phyloP scores from a whole-genome alignment of 2,113 vertebrate genomes.

The Gymnarchus niloticus region DNA sequence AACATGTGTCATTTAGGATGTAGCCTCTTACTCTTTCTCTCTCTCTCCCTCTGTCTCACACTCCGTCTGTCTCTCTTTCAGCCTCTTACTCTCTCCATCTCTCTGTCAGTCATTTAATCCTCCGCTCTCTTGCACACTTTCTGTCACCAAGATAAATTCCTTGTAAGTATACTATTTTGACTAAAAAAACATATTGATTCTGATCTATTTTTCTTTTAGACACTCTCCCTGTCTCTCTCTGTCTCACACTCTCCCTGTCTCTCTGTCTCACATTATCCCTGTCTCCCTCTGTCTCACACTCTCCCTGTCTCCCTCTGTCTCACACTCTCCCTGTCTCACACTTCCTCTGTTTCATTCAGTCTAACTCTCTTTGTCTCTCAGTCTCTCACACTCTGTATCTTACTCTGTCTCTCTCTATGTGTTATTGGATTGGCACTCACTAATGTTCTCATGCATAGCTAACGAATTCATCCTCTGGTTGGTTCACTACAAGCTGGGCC shows the following conservation, averaged over 20 bases:
- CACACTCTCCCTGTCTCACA: background rate
- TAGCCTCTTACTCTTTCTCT: constrained; percentile 18
- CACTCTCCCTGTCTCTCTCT: background rate
- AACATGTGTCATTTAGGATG: constrained; percentile 46
- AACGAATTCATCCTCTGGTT: background rate
- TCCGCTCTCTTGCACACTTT: background rate
- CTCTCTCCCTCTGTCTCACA: background rate
- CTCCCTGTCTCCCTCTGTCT: background rate
- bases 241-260: background rate
- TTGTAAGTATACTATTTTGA: too few relatives aligned
- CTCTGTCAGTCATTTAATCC: background rate
- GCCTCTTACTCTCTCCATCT: background rate
- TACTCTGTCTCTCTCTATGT: background rate
- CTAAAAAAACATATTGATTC: too few relatives aligned
- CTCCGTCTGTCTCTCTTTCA: background rate
- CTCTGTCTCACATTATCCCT: background rate
- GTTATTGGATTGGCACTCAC: background rate
- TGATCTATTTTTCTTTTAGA: background rate
- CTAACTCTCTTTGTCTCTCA: background rate
- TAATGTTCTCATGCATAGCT: background rate
- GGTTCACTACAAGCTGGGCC: background rate
- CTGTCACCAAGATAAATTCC: too few relatives aligned
- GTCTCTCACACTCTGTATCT: background rate
- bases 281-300: constrained; percentile 10
- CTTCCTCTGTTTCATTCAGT: background rate